Evolutionary conservation across 1,140 invertebrate species (phyloP).

Genomic region (Penaeus indicus): DNA sequence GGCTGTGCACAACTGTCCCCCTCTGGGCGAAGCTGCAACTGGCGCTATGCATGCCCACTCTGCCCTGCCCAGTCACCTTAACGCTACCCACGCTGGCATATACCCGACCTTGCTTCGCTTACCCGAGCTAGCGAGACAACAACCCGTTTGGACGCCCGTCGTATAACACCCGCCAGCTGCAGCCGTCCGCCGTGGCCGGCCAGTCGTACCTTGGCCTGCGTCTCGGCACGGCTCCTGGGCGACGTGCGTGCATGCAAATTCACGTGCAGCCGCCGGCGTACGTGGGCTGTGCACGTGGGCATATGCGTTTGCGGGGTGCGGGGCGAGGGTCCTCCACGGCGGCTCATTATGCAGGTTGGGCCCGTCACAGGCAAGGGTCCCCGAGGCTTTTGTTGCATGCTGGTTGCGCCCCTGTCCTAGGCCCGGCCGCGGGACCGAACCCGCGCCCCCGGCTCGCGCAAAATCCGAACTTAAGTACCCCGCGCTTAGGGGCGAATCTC

Average conservation of each 20-base stretch:
- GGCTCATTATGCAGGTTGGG: slow-evolving; percentile 58
- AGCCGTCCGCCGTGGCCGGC: neutral
- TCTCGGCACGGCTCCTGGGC: too few species aligned
- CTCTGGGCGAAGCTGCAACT: slow-evolving; percentile 45
- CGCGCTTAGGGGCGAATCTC: neutral
- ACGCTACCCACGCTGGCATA: slow-evolving; percentile 45
- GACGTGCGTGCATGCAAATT: too few species aligned
- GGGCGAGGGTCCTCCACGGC: neutral
- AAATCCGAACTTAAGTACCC: neutral
- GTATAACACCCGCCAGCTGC: slow-evolving; percentile 38
- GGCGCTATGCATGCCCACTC: slow-evolving; percentile 59
- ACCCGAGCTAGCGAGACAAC: slow-evolving; percentile 20
- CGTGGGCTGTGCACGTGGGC: too few species aligned
- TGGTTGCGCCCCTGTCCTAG: slow-evolving; percentile 52
- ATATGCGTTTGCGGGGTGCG: neutral
- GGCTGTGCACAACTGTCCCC: slow-evolving; percentile 12
- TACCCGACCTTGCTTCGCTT: slow-evolving; percentile 46
- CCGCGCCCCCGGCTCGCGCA: neutral
- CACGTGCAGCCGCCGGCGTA: too few species aligned
- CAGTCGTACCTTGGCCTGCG: neutral
- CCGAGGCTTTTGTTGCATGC: slow-evolving; percentile 59
- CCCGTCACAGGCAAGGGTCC: slow-evolving; percentile 54
- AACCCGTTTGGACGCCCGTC: slow-evolving; percentile 44
- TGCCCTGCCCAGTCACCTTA: slow-evolving; percentile 57
- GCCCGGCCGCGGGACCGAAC: slow-evolving; percentile 4